phyloP scores from a whole-genome alignment of 2,113 vertebrate genomes.

The Xiphophorus maculatus region DNA sequence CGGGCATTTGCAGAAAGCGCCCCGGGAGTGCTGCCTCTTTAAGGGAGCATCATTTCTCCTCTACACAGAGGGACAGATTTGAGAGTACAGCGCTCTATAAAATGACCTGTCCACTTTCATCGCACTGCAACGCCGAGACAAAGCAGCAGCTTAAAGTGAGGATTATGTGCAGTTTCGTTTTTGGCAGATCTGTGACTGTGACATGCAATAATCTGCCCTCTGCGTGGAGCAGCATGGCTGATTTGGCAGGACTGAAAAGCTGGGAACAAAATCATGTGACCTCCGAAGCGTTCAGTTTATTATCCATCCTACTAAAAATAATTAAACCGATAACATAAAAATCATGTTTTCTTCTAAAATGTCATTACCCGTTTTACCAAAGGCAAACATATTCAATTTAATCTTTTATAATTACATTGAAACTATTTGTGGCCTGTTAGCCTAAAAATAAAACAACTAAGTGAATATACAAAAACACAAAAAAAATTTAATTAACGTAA shows the following conservation, averaged over 20 bases:
- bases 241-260: slow-evolving; percentile 21
- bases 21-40: neutral
- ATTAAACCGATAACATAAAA: neutral
- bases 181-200: slow-evolving; percentile 19
- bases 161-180: slow-evolving; percentile 25
- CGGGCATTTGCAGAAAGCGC: neutral
- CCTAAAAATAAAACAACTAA: neutral
- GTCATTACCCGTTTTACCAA: neutral
- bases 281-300: slow-evolving; percentile 13
- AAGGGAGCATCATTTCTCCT: neutral
- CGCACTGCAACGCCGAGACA: slow-evolving; percentile 1
- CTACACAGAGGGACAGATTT: neutral
- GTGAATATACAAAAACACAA: neutral
- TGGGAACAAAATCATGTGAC: neutral
- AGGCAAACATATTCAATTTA: neutral
- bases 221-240: slow-evolving; percentile 17
- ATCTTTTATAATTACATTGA: neutral
- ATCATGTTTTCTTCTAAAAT: neutral
- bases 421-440: too few species aligned
- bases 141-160: slow-evolving; percentile 30
- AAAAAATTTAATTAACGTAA: neutral
- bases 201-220: slow-evolving; percentile 5
- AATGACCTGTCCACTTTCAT: slow-evolving; percentile 17
- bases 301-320: neutral
- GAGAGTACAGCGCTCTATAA: neutral